These are phyloP conservation scores for Oscheius myriophilus DNA, from an alignment of 2,888 invertebrate genomes.

Conservation along the genomic window DNA sequence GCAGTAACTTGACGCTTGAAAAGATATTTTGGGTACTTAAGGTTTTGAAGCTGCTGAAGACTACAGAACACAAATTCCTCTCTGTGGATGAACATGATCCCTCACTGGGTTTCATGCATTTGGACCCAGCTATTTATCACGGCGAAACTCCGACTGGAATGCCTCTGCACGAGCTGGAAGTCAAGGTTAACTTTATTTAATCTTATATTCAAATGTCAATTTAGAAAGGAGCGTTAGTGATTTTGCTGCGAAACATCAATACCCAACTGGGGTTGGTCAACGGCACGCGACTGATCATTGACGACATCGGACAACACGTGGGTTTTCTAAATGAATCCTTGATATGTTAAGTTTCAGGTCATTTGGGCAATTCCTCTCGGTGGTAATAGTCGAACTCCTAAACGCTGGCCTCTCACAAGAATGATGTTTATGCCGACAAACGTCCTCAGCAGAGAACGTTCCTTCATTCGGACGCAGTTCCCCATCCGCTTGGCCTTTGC, in stretches of 20 bases:
- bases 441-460: background rate
- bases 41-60: conserved; percentile 9
- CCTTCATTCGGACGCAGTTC: conserved; percentile 47
- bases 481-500: conserved; percentile 65
- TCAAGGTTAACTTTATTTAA: background rate
- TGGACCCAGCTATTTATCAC: conserved; percentile 25
- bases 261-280: conserved; percentile 17
- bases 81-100: conserved; percentile 5
- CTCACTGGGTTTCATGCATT: background rate
- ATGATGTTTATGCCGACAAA: conserved; percentile 11
- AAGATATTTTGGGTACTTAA: background rate
- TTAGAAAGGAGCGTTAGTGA: conserved; percentile 6
- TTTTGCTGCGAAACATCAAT: conserved; percentile 8
- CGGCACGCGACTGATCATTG: conserved; percentile 18
- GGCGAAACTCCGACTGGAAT: conserved; percentile 26
- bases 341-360: conserved; percentile 9
- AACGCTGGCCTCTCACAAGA: conserved; percentile 16
- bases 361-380: background rate
- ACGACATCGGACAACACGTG: conserved; percentile 14
- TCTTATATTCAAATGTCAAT: background rate
- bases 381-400: background rate
- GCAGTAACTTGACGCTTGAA: background rate
- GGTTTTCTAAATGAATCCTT: background rate
- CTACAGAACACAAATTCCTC: background rate
- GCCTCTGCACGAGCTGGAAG: conserved; percentile 22